A percentile compares a stretch with the other conserved stretches of the same genome.
Evolutionary conservation across 2,113 vertebrate species (phyloP).

Genomic region (Pangasianodon hypophthalmus): DNA sequence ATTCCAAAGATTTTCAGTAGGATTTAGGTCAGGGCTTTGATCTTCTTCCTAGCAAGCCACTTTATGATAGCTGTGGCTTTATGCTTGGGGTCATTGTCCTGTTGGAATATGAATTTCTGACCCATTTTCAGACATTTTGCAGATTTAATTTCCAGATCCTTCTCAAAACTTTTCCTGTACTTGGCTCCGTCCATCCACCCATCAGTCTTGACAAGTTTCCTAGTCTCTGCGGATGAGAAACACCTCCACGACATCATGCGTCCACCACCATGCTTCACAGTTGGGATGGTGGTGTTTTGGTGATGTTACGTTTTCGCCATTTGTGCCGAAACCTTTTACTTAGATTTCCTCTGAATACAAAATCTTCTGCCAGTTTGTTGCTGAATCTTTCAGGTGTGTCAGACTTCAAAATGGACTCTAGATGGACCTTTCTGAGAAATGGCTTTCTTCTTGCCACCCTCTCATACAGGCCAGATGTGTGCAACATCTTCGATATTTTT

Average conservation of each 20-base stretch:
- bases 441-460: background rate
- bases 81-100: no score
- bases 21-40: background rate
- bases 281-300: background rate
- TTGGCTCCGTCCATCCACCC: background rate
- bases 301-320: background rate
- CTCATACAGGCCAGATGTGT: background rate
- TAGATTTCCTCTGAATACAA: background rate
- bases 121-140: no score
- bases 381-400: background rate
- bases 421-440: background rate
- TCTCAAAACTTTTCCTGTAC: background rate
- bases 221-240: no score
- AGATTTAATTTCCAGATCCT: no score
- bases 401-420: background rate
- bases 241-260: background rate
- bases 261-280: background rate
- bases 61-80: no score
- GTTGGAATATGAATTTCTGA: no score
- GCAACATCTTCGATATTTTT: background rate
- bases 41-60: background rate
- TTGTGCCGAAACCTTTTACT: background rate
- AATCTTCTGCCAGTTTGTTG: background rate
- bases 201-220: background rate
- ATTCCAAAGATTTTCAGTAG: no score